Evolutionary conservation across 2,113 vertebrate genomes (phyloP), one percentile per base, ranked within the genome.

Genomic region (Antigone vipio): DNA sequence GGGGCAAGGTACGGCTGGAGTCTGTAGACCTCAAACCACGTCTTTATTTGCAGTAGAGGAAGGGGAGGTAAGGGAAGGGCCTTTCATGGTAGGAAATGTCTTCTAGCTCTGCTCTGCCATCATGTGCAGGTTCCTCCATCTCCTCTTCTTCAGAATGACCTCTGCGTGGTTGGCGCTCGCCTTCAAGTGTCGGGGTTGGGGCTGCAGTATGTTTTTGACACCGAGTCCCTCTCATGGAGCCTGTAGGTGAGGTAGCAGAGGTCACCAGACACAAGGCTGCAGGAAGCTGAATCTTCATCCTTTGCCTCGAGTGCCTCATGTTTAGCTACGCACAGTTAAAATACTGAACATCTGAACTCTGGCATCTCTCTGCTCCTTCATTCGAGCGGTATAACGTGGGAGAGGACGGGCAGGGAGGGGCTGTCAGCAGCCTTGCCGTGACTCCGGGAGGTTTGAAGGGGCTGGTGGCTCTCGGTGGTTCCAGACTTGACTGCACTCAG

Each of bases 341-440:
- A 50, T 2, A 20, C 29, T 26, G 24, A 38, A 7, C 22, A 13
- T 14, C 52, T 22, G 44, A 59, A 12, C 30, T 11, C 59, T n/a
- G 72, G 17, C 67, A 15, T 58, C 55, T 58, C 73, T 29, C 60
- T 52, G 73, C 53, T 44, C 40, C 72, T 60, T 38, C 20, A 6
- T 5, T 24, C 1, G 1, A 21, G 45, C 0, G 2, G 27, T n/a
- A 3, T 11, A 20, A 47, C 0, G 2, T 0, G 15, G 50, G 34
- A 35, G 24, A 68, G 45, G 63, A 50, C 30, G 14, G 62, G 71
- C 42, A 21, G n/a, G 52, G 58, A 47, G 9, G 26, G 35, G 11
- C 20, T 11, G 3, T 15, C 79, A 47, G 35, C 55, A 63, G 62
- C 42, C 32, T 77, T 44, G 71, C 56, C 22, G 23, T 49, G 55